These are phyloP conservation scores for Cataglyphis livida DNA, from an alignment of 2,888 invertebrate genomes.

Conservation along the genomic window DNA sequence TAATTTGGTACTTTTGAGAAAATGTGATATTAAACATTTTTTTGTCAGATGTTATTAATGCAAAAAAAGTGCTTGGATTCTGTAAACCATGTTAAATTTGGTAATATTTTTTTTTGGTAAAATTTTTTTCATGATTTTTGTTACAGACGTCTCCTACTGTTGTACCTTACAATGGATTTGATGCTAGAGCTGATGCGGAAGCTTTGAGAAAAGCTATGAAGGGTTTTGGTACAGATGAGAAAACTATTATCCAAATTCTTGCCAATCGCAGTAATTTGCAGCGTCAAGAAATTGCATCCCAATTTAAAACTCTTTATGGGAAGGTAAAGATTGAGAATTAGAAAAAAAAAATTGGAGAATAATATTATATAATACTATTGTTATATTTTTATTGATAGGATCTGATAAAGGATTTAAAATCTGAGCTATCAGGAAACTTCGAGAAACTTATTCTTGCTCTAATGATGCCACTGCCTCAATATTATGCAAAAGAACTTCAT, in stretches of 20 bases:
- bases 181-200: conserved; percentile 86
- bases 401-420: conserved; percentile 87
- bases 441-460: conserved; percentile 87
- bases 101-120: background rate
- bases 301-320: conserved; percentile 89
- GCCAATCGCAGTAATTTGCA: conserved; percentile 88
- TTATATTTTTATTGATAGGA: conserved; percentile 76
- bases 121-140: conserved; percentile 1
- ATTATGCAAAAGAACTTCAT: conserved; percentile 87
- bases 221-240: conserved; percentile 89
- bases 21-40: background rate
- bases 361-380: background rate
- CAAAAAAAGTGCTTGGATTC: background rate
- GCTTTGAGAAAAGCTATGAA: conserved; percentile 88
- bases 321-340: conserved; percentile 85
- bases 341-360: background rate
- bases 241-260: conserved; percentile 88
- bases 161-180: conserved; percentile 83
- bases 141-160: conserved; percentile 86
- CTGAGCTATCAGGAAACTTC: conserved; percentile 88
- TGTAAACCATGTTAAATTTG: background rate
- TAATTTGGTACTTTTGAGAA: background rate
- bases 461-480: conserved; percentile 87
- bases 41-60: background rate
- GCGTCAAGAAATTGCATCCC: conserved; percentile 87